phyloP scores from a whole-genome alignment of 1,140 invertebrate species.

The Hycleus phaleratus region DNA sequence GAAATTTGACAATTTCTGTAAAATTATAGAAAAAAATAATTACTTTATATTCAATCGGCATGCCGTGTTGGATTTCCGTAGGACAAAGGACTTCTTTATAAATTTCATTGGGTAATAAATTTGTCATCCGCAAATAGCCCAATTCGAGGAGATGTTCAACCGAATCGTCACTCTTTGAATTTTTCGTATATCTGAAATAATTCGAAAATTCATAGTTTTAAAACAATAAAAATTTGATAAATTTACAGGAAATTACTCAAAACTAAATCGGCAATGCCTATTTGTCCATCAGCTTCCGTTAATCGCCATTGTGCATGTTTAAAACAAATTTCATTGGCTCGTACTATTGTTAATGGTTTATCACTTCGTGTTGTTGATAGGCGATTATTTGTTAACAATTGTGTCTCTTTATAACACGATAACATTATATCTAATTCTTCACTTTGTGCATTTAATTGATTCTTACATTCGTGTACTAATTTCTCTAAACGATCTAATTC shows the following conservation, averaged over 20 bases:
- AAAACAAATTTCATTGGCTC: conserved; percentile 96
- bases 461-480: conserved; percentile 83
- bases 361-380: conserved; percentile 46
- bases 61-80: conserved; percentile 79
- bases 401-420: conserved; percentile 82
- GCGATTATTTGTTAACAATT: conserved; percentile 55
- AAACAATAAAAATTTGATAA: conserved; percentile 7
- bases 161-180: conserved; percentile 92
- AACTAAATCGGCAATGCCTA: conserved; percentile 92
- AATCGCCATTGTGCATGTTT: conserved; percentile 97
- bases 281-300: conserved; percentile 94
- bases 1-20: neutral
- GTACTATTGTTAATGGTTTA: conserved; percentile 66
- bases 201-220: neutral
- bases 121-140: conserved; percentile 93
- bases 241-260: conserved; percentile 89
- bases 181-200: conserved; percentile 77
- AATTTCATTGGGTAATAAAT: conserved; percentile 87
- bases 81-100: conserved; percentile 89
- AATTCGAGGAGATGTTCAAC: conserved; percentile 95
- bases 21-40: neutral
- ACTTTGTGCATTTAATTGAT: conserved; percentile 72
- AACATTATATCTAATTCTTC: conserved; percentile 90
- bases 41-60: conserved; percentile 75
- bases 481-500: conserved; percentile 66